Base-by-base conservation (phyloP, 2,113 vertebrate genomes). In the Pedetes capensis region DNA sequence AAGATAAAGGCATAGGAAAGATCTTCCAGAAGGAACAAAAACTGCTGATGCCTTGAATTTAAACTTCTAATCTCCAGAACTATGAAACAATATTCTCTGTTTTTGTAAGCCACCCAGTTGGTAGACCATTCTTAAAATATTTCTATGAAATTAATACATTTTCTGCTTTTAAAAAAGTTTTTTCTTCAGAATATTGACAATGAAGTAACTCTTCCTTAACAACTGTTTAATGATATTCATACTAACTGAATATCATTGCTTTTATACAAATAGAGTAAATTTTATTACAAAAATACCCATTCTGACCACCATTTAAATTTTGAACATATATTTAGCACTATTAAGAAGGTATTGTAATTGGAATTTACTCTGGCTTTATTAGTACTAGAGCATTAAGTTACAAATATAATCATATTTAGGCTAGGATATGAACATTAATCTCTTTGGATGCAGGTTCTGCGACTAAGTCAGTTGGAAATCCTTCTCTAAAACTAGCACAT, bases 211-310 rank as follows among this genome's bases (percentile, higher is more conserved):
- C 25, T 59, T 87, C 5, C 39, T 13, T 66, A 66, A 84, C 1
- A 88, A 23, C 37, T 7, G 39, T 83, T 13, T 66, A 12, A 74
- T 51, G 79, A 64, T 49, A 18, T 84, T 88, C 11, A 74, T 74
- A 39, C 27, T 83, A 64, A 78, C 14, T 88, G 29, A 80, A 27
- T 3, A 68, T 78, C 11, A 68, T 49, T 81, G 42, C 49, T 66
- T 72, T 55, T 82, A 88, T 68, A 84, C 1, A 88, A 74, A 64
- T 87, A 84, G n/a, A 83, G 53, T 81, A 90, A 87, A 82, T 49
- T 57, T 47, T 68, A 63, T 39, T 44, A 74, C 51, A 18, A 96
- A 69, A 53, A 85, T 22, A 71, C 4, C 23, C 34, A 64, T 47
- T 47, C 32, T 66, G 20, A 20, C 17, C 47, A 74, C 23, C 7